Evolutionary conservation across 2,797 vertebrate genomes (phyloP).

Genomic region (Danio tinwini): DNA sequence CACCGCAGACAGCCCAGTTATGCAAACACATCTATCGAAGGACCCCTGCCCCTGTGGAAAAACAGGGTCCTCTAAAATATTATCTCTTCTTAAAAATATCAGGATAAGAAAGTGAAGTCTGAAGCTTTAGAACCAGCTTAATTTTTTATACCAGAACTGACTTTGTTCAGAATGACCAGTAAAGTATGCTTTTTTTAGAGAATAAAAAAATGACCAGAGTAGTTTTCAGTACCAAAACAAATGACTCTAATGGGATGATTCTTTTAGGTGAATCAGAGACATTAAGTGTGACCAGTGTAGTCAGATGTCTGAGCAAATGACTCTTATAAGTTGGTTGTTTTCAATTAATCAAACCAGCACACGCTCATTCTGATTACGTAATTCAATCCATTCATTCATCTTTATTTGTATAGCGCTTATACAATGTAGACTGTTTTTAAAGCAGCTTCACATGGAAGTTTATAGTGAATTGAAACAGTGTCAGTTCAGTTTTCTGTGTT

Average conservation of each 20-base stretch:
- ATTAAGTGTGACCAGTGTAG: no score
- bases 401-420: no score
- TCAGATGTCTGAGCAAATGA: background rate
- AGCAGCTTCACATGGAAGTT: no score
- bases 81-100: conserved; percentile 37
- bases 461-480: no score
- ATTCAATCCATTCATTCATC: no score
- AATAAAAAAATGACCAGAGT: background rate
- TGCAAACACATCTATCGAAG: conserved; percentile 60
- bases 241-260: background rate
- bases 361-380: no score
- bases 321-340: background rate
- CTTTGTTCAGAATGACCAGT: background rate
- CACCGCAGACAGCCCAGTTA: conserved; percentile 59
- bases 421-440: no score
- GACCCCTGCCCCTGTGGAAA: conserved; percentile 43
- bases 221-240: background rate
- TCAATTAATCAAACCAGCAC: background rate
- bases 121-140: background rate
- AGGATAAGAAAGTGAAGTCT: background rate
- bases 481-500: no score
- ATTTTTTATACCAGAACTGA: background rate
- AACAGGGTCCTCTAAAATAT: conserved; percentile 29
- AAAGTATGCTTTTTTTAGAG: background rate
- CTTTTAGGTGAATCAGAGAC: background rate